phyloP scores from a whole-genome alignment of 2,797 vertebrate genomes.

The Dendrocincla fuliginosa region DNA sequence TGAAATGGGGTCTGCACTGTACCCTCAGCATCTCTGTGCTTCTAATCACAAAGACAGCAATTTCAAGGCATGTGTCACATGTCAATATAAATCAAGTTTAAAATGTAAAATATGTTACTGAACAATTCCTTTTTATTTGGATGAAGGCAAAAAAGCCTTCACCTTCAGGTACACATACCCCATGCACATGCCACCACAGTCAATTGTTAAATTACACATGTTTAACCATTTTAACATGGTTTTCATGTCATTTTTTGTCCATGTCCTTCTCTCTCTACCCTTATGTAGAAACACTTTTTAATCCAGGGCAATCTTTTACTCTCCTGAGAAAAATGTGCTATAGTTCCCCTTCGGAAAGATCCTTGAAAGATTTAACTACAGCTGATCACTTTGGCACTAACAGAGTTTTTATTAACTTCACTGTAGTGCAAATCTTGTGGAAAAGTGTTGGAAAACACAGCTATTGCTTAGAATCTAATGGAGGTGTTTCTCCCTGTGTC shows the following conservation, averaged over 20 bases:
- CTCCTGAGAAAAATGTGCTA: background rate
- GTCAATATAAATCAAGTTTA: background rate
- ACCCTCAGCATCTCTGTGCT: background rate
- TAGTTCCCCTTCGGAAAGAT: background rate
- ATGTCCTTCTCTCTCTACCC: background rate
- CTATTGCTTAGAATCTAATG: background rate
- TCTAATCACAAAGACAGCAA: background rate
- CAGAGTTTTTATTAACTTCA: background rate
- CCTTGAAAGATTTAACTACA: background rate
- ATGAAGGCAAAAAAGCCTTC: background rate
- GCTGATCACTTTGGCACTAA: background rate
- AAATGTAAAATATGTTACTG: background rate
- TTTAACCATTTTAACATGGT: accelerated
- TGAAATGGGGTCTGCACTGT: slow-evolving; percentile 39
- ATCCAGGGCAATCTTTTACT: background rate
- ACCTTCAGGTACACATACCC: background rate
- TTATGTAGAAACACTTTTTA: background rate
- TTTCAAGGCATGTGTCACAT: background rate
- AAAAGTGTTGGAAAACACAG: background rate
- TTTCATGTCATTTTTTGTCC: background rate
- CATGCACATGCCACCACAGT: background rate
- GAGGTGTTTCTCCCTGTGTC: background rate
- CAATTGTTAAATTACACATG: background rate
- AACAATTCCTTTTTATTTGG: background rate
- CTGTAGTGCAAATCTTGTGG: background rate